phyloP scores from a whole-genome alignment of 1,140 invertebrate species.

The Macrosteles quadrilineatus region DNA sequence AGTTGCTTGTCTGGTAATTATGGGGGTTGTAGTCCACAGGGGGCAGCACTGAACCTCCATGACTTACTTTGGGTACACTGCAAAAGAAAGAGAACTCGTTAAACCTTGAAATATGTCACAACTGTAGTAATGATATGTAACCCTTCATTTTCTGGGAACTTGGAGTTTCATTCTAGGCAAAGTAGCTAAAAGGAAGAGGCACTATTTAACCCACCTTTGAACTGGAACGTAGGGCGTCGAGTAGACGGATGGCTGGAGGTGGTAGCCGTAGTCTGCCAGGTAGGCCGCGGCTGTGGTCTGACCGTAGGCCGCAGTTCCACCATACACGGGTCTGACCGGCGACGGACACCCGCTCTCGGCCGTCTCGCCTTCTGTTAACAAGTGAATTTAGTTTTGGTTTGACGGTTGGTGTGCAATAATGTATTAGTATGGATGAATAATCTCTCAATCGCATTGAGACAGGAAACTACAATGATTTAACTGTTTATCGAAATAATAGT shows the following conservation, averaged over 20 bases:
- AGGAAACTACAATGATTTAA: too few species aligned
- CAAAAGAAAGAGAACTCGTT: neutral
- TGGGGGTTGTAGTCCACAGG: neutral
- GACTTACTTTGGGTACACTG: neutral
- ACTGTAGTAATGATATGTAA: too few species aligned
- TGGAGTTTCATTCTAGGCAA: too few species aligned
- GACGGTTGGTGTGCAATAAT: too few species aligned
- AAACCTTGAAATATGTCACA: neutral
- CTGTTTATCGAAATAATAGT: too few species aligned
- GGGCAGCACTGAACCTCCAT: neutral
- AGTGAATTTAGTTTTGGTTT: too few species aligned
- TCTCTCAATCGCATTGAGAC: too few species aligned
- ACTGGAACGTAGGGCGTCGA: neutral
- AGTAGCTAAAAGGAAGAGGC: too few species aligned
- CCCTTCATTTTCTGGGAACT: too few species aligned
- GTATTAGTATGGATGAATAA: too few species aligned
- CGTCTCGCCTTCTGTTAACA: too few species aligned
- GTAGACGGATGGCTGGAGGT: neutral
- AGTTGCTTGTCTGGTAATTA: neutral
- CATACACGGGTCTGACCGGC: neutral
- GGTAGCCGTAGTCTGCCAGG: slow-evolving; percentile 8
- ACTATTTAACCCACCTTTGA: too few species aligned
- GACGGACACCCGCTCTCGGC: neutral
- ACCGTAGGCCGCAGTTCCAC: neutral
- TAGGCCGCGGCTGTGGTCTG: neutral